These are phyloP conservation scores for Coryphaenoides rupestris DNA, from an alignment of 2,113 vertebrate species.

Conservation along the genomic window DNA sequence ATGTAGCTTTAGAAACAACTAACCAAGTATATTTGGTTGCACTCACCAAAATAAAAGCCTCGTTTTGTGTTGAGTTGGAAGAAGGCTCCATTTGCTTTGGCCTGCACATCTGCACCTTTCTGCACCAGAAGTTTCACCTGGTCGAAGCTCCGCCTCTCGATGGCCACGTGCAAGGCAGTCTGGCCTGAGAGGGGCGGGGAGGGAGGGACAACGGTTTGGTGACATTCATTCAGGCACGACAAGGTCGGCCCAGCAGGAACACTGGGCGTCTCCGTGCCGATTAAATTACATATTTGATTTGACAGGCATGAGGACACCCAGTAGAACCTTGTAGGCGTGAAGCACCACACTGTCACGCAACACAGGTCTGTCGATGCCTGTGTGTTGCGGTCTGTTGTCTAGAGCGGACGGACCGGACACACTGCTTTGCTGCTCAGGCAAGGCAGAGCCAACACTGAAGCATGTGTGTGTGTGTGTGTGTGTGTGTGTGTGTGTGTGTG, in stretches of 20 bases:
- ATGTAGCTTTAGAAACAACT: slow-evolving; percentile 84
- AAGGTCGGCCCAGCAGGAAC: too few species aligned
- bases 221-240: too few species aligned
- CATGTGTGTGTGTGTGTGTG: too few species aligned
- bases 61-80: slow-evolving; percentile 76
- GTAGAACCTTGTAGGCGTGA: too few species aligned
- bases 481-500: too few species aligned
- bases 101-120: slow-evolving; percentile 84
- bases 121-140: slow-evolving; percentile 81
- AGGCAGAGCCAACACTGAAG: too few species aligned
- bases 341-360: too few species aligned
- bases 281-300: background rate
- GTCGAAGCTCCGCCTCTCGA: slow-evolving; percentile 81
- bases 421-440: too few species aligned
- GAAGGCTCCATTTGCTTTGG: slow-evolving; percentile 83
- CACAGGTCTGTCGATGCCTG: slow-evolving; percentile 82
- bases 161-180: slow-evolving; percentile 84
- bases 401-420: slow-evolving; percentile 59
- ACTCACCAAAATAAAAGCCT: slow-evolving; percentile 88
- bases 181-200: slow-evolving; percentile 68
- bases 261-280: too few species aligned
- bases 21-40: slow-evolving; percentile 82
- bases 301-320: background rate
- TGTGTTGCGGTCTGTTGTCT: slow-evolving; percentile 73
- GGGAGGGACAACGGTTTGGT: too few species aligned